Evolutionary conservation across 2,888 invertebrate genomes (phyloP).

Genomic region (Phasia obesa): DNA sequence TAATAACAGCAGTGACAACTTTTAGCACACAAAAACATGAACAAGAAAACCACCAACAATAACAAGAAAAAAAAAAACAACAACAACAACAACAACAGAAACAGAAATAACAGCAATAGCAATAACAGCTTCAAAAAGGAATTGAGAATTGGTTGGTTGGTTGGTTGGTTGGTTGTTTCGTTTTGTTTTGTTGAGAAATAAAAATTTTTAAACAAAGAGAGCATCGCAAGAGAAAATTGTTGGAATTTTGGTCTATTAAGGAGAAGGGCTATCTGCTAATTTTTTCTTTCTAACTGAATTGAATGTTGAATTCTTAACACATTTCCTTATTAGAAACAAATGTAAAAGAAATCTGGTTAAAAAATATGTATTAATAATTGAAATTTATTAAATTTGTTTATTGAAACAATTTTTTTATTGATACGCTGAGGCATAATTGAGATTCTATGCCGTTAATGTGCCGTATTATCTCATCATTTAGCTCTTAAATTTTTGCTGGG

Average conservation of each 20-base stretch:
- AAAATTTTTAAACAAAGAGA: conserved; percentile 32
- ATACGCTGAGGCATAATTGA: no score
- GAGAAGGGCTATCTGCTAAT: not conserved
- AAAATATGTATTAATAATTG: no score
- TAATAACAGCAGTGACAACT: conserved; percentile 71
- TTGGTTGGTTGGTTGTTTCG: conserved; percentile 9
- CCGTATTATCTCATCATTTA: no score
- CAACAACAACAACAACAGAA: conserved; percentile 21
- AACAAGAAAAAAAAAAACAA: conserved; percentile 1
- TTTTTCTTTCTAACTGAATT: no score
- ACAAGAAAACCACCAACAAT: conserved; percentile 41
- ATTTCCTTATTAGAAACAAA: no score
- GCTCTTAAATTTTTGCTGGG: no score
- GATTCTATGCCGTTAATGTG: no score
- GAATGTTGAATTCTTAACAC: not conserved
- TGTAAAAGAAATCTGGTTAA: no score
- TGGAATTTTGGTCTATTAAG: not conserved
- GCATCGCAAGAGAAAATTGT: conserved; percentile 34
- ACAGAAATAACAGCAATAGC: conserved; percentile 1
- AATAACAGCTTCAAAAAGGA: conserved; percentile 7
- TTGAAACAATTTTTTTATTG: no score
- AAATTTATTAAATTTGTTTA: no score
- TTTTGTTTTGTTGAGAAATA: conserved; percentile 1
- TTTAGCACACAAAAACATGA: conserved; percentile 65
- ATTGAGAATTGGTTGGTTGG: conserved; percentile 33